phyloP scores from a whole-genome alignment of 2,113 vertebrate species.

The Zosterops borbonicus region DNA sequence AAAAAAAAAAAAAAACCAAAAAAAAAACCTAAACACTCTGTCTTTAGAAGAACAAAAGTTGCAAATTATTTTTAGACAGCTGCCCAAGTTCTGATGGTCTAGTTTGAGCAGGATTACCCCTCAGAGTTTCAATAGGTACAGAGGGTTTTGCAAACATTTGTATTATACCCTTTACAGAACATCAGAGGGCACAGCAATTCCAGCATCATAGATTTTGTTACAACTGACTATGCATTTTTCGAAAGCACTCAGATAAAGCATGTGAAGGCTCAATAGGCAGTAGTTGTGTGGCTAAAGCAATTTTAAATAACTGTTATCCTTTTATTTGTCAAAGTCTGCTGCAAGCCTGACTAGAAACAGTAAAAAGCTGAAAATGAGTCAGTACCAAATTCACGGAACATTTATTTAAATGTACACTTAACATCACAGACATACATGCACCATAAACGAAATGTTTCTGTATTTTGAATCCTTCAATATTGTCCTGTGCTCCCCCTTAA shows the following conservation, averaged over 20 bases:
- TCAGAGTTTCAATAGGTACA: not conserved
- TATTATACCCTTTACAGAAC: not conserved
- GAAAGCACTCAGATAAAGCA: not conserved
- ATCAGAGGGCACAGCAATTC: not conserved
- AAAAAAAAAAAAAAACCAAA: not conserved
- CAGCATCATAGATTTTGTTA: not conserved
- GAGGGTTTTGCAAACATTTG: not conserved
- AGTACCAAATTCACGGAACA: not conserved
- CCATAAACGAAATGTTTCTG: not conserved
- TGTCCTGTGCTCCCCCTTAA: not conserved
- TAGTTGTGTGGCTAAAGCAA: not conserved
- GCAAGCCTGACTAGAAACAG: not conserved
- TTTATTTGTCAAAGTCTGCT: constrained; percentile 7
- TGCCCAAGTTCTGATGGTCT: not conserved
- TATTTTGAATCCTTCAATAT: not conserved
- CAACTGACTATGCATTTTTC: not conserved
- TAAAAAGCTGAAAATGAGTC: not conserved
- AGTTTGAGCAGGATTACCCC: not conserved
- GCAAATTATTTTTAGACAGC: not conserved
- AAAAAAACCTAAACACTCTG: not conserved
- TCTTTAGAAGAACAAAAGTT: not conserved
- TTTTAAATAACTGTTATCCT: not conserved
- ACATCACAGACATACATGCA: not conserved
- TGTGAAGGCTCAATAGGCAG: not conserved
- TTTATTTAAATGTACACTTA: not conserved